Percentiles rank a stretch among this genome's conserved stretches.
These are phyloP conservation scores for Hycleus cichorii DNA, from an alignment of 1,140 invertebrate species.

Conservation along the genomic window DNA sequence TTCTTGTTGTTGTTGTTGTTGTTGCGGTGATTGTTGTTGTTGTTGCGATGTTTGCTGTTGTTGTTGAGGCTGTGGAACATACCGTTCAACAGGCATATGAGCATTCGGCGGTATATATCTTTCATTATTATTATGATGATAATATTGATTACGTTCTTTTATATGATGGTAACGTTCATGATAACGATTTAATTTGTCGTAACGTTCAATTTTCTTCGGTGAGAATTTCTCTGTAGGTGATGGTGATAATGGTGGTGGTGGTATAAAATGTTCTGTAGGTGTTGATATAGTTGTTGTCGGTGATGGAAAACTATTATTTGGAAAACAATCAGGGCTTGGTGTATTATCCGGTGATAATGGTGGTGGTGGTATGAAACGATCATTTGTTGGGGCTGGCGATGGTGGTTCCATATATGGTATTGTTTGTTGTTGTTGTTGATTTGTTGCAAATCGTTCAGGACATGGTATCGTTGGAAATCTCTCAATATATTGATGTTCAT, in stretches of 20 bases:
- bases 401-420: slow-evolving; percentile 39
- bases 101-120: slow-evolving; percentile 57
- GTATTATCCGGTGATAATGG: slow-evolving; percentile 35
- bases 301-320: slow-evolving; percentile 36
- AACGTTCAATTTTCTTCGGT: slow-evolving; percentile 29
- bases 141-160: slow-evolving; percentile 21
- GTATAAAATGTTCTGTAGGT: slow-evolving; percentile 33
- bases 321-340: slow-evolving; percentile 37
- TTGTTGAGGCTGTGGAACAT: slow-evolving; percentile 45
- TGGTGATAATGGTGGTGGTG: slow-evolving; percentile 37
- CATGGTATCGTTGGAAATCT: slow-evolving; percentile 34
- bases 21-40: background rate
- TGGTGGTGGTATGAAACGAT: slow-evolving; percentile 39
- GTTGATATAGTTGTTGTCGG: slow-evolving; percentile 32
- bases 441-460: slow-evolving; percentile 33
- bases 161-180: slow-evolving; percentile 20
- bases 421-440: slow-evolving; percentile 14
- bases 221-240: slow-evolving; percentile 34
- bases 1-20: slow-evolving; percentile 31
- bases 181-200: slow-evolving; percentile 23
- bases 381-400: slow-evolving; percentile 39
- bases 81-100: slow-evolving; percentile 60
- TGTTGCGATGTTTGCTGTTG: slow-evolving; percentile 9
- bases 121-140: slow-evolving; percentile 23
- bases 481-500: slow-evolving; percentile 21